Base-by-base conservation (phyloP, 2,113 vertebrate species). In the Malurus alboscapulatus region DNA sequence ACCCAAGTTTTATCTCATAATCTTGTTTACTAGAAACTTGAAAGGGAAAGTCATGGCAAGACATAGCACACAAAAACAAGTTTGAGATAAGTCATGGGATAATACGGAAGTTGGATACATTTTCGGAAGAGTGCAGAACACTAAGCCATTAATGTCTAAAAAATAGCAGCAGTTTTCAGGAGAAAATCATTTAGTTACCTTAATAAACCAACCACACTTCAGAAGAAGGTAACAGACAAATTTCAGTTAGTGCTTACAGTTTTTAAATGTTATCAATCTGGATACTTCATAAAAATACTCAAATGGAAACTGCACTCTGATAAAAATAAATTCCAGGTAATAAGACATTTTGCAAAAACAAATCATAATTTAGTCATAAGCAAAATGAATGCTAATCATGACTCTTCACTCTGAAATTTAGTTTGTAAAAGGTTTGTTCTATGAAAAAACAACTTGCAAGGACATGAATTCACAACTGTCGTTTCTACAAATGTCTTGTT, bases 31-130 rank as follows among this genome's bases (percentile, higher is more conserved):
- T 45, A 38, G 36, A 59, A 87, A 79, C 45, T 73, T 94, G 30
- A 92, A 92, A 91, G 74, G 30, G 92, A 92, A 79, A 89, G 38
- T 42, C 40, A 82, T 36, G 69, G 45, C n/a, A 92, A 76, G 71
- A 91, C 67, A 89, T 0, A 72, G 50, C 27, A 47, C 36, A 86
- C 17, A 79, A n/a, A 91, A 72, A 69, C 26, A 87, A 85, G 32
- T 40, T 0, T 42, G 44, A 93, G 65, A 74, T 62, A 88, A 89
- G 50, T 44, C 45, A 51, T 26, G 24, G 25, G 50, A 82, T 75
- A 84, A 55, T 36, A 57, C 3, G 5, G 55, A 94, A 88, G 42
- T 21, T 88, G 76, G 68, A 73, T 42, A 84, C 8, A 18, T 59
- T 74, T 85, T 68, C 82, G 76, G 42, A 45, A 48, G 19, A 61